Evolutionary conservation across 2,797 vertebrate genomes (phyloP), one percentile per base, ranked within the genome.

Genomic region (Hyperoplus lanceolatus): DNA sequence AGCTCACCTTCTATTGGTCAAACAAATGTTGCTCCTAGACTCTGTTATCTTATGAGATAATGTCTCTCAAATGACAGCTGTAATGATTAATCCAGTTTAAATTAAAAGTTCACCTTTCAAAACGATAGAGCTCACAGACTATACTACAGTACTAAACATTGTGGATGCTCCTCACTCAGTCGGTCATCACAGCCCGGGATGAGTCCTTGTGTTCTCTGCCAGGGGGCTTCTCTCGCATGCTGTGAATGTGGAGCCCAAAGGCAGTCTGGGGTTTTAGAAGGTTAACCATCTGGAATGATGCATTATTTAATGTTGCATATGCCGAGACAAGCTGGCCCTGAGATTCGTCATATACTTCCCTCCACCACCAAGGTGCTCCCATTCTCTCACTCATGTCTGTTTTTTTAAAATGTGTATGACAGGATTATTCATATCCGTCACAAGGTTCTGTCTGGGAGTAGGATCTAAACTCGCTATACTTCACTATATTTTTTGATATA

Each of bases 251-350:
- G 43, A 80, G 86, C 89, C 29, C 83, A 72, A 84, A 83, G 82
- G 83, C 90, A 74, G 77, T 84, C 71, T 81, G 83, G 86, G 86
- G 68, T 84, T 79, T 29, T 80, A 62, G 69, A 84, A 83, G 83
- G 87, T 87, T 77, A 89, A 89, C 92, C 93, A 92, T 93, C 92
- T 94, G 93, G 87, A 84, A 68, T 18, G 76, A 45, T 94, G 86
- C 92, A 95, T 94, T 93, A 94, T 94, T 94, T 87, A 94, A 87
- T 45, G 73, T 58, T 77, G 79, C 93, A 90, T 94, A 93, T 93
- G 92, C 73, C 48, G 77, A 78, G 79, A 83, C 83, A 87, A 87
- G 84, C 80, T 81, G 86, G 72, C 86, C 80, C 62, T 39, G 45
- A 50, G 80, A 74, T 79, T 75, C 21, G 36, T 80, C 72, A 79